Evolutionary conservation across 2,113 vertebrate genomes (phyloP).

Genomic region (Tinamus guttatus): DNA sequence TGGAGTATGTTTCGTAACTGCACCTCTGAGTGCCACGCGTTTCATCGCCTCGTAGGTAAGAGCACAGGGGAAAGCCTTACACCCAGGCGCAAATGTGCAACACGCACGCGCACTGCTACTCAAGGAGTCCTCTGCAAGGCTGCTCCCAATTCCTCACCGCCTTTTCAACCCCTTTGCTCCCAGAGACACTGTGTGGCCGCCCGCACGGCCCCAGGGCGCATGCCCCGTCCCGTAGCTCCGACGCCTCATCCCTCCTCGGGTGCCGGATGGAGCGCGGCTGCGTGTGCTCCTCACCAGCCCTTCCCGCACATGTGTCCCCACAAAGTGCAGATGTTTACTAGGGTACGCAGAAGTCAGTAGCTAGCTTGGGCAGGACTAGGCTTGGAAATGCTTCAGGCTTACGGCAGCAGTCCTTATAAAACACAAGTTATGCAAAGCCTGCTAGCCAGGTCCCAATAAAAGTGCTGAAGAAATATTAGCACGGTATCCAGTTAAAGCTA

Average conservation of each 20-base stretch:
- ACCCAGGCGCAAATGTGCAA: neutral
- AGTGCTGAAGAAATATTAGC: neutral
- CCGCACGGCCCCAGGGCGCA: neutral
- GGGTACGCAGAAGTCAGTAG: neutral
- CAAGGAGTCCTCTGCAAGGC: neutral
- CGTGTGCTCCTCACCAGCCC: too few species aligned
- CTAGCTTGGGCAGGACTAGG: neutral
- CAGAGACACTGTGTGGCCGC: neutral
- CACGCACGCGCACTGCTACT: neutral
- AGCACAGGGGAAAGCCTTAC: neutral
- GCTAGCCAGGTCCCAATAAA: neutral
- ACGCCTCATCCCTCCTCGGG: too few species aligned
- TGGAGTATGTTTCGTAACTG: neutral
- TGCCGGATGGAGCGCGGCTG: too few species aligned
- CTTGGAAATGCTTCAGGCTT: slow-evolving; percentile 15
- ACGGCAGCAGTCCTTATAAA: slow-evolving; percentile 9
- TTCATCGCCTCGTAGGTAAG: neutral
- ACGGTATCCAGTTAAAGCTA: neutral
- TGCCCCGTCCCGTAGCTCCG: too few species aligned
- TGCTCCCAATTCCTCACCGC: neutral
- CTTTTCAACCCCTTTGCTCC: neutral
- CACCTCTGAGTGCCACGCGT: neutral
- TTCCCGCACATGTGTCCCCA: too few species aligned
- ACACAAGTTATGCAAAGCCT: neutral
- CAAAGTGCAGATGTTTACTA: too few species aligned